Conservation (phyloP, 2,113 vertebrate species). For the Epinephelus moara region DNA sequence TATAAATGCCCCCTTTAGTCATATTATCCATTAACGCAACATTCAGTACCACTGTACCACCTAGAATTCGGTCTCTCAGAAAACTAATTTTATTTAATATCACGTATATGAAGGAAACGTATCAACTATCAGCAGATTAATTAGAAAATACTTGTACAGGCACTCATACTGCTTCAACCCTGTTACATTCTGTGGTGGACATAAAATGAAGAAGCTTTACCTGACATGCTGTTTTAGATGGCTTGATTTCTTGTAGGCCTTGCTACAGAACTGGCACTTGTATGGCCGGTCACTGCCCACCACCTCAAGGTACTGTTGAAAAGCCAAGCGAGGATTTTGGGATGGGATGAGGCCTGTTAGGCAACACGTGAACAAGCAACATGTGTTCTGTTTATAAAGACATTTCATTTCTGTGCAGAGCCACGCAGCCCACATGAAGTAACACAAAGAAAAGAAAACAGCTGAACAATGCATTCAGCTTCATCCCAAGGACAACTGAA, state of each 20-base stretch:
- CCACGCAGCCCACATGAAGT: not conserved
- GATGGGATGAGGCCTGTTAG: conserved; percentile 92
- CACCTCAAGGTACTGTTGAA: conserved; percentile 93
- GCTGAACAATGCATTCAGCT: not conserved
- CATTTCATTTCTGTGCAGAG: not conserved
- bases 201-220: conserved; percentile 76
- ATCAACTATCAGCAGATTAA: not conserved
- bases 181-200: not conserved
- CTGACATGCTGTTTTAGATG: conserved; percentile 98
- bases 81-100: not conserved
- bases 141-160: not conserved
- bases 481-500: not conserved
- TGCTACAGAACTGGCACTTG: conserved; percentile 95
- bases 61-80: not conserved
- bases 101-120: not conserved
- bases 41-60: not conserved
- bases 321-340: conserved; percentile 91
- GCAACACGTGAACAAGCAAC: conserved; percentile 11
- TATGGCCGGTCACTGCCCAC: conserved; percentile 94
- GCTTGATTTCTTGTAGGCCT: conserved; percentile 99
- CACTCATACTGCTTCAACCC: not conserved
- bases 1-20: not conserved
- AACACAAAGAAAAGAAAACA: not conserved
- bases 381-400: not conserved
- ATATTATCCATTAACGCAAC: not conserved